A percentile compares a stretch with the other conserved stretches of the same genome.
phyloP scores from a whole-genome alignment of 2,113 vertebrate genomes.

The Campylomormyrus tamandua region DNA sequence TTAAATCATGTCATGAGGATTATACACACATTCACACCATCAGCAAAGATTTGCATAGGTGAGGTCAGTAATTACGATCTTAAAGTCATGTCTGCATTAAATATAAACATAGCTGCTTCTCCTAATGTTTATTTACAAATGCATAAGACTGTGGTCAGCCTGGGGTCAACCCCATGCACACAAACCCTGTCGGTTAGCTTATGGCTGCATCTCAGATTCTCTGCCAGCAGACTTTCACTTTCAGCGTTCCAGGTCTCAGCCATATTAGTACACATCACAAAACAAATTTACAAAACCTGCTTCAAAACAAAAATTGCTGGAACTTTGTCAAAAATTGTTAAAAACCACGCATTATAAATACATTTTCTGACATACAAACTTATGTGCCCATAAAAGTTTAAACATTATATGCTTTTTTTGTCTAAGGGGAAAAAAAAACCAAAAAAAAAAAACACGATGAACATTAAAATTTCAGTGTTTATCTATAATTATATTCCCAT shows the following conservation, averaged over 20 bases:
- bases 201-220: background rate
- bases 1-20: background rate
- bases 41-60: background rate
- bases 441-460: background rate
- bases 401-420: background rate
- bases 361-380: background rate
- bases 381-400: background rate
- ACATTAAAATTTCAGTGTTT: background rate
- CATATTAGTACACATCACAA: background rate
- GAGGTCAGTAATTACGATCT: background rate
- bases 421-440: background rate
- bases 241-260: background rate
- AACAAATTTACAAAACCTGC: background rate
- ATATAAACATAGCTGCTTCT: background rate
- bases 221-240: background rate
- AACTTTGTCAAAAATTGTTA: background rate
- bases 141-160: background rate
- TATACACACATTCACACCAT: background rate
- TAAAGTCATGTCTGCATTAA: background rate
- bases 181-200: background rate
- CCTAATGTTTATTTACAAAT: background rate
- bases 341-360: background rate
- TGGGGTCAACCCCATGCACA: background rate
- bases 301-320: background rate
- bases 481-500: background rate